Evolutionary conservation across 2,113 vertebrate genomes (phyloP).

Genomic region (Choloepus hoffmanni): DNA sequence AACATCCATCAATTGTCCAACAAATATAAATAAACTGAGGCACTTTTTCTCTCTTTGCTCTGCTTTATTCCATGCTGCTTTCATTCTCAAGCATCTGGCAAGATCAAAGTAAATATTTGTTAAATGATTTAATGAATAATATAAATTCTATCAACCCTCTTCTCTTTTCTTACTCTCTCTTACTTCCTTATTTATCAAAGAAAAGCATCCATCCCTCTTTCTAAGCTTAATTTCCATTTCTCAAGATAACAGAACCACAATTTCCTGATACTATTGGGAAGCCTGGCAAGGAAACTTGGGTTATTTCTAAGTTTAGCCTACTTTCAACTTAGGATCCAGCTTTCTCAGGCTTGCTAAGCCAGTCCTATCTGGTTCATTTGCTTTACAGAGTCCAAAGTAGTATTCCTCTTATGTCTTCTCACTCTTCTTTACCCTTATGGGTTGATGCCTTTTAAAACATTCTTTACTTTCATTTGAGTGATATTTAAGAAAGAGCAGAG

Average conservation of each 20-base stretch:
- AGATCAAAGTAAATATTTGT: not conserved
- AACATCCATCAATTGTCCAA: not conserved
- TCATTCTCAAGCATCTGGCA: not conserved
- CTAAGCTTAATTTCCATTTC: not conserved
- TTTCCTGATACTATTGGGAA: not conserved
- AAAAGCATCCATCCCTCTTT: not conserved
- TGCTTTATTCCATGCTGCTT: not conserved
- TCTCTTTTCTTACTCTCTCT: not conserved
- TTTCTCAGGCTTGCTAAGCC: not conserved
- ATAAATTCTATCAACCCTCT: not conserved
- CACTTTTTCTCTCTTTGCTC: not conserved
- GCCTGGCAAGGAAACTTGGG: not conserved
- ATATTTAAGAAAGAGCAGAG: not conserved
- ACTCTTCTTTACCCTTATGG: not conserved
- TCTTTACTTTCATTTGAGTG: not conserved
- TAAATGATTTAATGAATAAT: not conserved
- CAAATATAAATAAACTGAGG: not conserved
- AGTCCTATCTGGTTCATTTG: not conserved
- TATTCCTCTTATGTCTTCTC: not conserved
- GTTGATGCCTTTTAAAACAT: not conserved
- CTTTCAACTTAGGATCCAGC: not conserved
- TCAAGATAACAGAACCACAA: not conserved
- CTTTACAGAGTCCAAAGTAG: slow-evolving; percentile 5
- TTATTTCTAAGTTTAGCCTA: not conserved
- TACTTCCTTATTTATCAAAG: not conserved